Conservation (phyloP, 1,140 invertebrate species). For the Diabrotica virgifera region DNA sequence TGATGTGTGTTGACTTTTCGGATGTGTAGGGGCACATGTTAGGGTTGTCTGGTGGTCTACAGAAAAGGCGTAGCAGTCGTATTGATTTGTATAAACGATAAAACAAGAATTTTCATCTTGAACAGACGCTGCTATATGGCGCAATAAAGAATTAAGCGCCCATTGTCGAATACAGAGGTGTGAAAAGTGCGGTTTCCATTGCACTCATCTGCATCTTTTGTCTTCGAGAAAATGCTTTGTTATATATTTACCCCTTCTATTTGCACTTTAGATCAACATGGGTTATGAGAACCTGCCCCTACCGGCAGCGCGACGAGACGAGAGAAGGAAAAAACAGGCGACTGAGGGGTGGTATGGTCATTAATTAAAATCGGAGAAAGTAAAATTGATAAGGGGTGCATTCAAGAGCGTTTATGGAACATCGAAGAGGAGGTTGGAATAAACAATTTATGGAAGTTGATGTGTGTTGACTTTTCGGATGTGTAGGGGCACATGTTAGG, state of each 20-base stretch:
- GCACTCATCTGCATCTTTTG: conserved; percentile 17
- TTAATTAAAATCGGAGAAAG: conserved; percentile 30
- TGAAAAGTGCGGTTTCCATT: conserved; percentile 23
- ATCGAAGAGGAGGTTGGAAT: no score
- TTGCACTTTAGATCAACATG: conserved; percentile 19
- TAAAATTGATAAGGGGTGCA: conserved; percentile 13
- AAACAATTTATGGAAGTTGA: no score
- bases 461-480: no score
- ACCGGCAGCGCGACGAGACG: background rate
- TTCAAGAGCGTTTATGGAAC: no score
- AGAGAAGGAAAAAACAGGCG: conserved; percentile 5
- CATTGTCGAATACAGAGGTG: conserved; percentile 18
- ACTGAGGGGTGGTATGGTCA: conserved; percentile 23
- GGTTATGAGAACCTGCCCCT: conserved; percentile 10
- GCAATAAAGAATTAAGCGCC: background rate
- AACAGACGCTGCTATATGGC: no score
- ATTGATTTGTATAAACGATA: no score
- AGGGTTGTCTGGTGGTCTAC: no score
- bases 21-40: no score
- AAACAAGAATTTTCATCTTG: no score
- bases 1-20: no score
- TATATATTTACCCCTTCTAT: conserved; percentile 23
- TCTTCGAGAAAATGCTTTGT: conserved; percentile 17
- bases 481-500: no score
- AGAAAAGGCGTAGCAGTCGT: no score